Percentiles rank a stretch among this genome's conserved stretches.
These are phyloP conservation scores for Taeniopygia guttata DNA, from an alignment of 2,797 vertebrate species.

Conservation along the genomic window DNA sequence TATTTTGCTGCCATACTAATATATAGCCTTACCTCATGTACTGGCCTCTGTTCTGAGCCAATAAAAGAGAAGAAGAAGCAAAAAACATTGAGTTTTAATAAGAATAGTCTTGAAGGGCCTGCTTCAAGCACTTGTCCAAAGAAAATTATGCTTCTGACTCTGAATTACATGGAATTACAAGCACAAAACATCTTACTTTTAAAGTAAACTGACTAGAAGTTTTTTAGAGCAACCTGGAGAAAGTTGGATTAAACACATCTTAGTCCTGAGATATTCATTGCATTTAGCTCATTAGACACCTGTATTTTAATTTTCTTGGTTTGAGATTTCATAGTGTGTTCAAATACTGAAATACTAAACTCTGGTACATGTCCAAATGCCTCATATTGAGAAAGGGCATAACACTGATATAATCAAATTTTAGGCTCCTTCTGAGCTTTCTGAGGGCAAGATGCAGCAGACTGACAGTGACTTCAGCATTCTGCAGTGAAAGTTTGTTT, in stretches of 20 bases:
- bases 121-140: not conserved
- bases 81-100: not conserved
- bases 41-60: not conserved
- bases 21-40: not conserved
- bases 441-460: not conserved
- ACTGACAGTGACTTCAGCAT: not conserved
- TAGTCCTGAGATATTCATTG: not conserved
- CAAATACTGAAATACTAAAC: not conserved
- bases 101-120: not conserved
- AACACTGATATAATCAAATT: not conserved
- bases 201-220: not conserved
- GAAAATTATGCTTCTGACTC: not conserved
- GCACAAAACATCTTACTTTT: not conserved
- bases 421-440: not conserved
- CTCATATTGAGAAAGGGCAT: not conserved
- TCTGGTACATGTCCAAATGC: not conserved
- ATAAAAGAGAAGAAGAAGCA: not conserved
- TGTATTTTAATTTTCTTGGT: not conserved
- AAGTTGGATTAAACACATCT: not conserved
- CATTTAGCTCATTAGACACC: not conserved
- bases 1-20: not conserved
- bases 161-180: not conserved
- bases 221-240: not conserved
- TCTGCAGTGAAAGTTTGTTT: slow-evolving; percentile 35
- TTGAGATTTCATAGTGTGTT: not conserved